These are phyloP conservation scores for Aphodius sticticus DNA, from an alignment of 2,888 invertebrate genomes.

Conservation along the genomic window DNA sequence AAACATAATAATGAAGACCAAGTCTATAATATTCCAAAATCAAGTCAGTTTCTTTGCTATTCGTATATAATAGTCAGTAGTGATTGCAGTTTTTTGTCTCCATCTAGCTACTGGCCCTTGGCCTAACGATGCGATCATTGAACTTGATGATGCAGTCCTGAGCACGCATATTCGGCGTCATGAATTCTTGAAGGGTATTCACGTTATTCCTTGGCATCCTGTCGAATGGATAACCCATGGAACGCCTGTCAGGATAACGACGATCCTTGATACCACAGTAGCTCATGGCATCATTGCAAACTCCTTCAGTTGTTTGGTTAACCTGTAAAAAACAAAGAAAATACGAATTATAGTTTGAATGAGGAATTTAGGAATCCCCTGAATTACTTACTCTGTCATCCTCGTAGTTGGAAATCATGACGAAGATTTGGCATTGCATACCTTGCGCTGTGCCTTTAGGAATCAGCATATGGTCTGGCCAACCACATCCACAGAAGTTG, in stretches of 20 bases:
- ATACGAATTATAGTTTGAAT: background rate
- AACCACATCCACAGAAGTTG: slow-evolving; percentile 89
- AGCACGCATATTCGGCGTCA: slow-evolving; percentile 73
- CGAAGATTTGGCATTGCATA: slow-evolving; percentile 73
- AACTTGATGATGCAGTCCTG: slow-evolving; percentile 32
- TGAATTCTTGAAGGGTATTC: slow-evolving; percentile 67
- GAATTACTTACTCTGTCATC: slow-evolving; percentile 67
- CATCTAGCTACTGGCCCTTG: background rate
- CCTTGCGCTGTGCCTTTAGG: slow-evolving; percentile 76
- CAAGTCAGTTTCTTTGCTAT: background rate
- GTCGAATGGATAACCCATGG: slow-evolving; percentile 87
- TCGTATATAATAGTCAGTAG: background rate
- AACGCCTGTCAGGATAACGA: slow-evolving; percentile 76
- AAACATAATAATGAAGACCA: background rate
- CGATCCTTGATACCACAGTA: slow-evolving; percentile 79
- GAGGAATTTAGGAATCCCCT: background rate
- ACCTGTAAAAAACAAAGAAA: slow-evolving; percentile 52
- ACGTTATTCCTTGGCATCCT: slow-evolving; percentile 65
- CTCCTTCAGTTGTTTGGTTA: slow-evolving; percentile 61
- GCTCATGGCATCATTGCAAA: slow-evolving; percentile 74
- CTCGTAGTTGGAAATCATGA: slow-evolving; percentile 78
- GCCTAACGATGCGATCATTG: slow-evolving; percentile 11
- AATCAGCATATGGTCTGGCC: slow-evolving; percentile 84
- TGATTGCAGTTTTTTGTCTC: background rate
- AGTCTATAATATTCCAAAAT: background rate